These are phyloP conservation scores for Muricea muricata DNA, from an alignment of 92 coral and sea anemone genomes.

Conservation along the genomic window DNA sequence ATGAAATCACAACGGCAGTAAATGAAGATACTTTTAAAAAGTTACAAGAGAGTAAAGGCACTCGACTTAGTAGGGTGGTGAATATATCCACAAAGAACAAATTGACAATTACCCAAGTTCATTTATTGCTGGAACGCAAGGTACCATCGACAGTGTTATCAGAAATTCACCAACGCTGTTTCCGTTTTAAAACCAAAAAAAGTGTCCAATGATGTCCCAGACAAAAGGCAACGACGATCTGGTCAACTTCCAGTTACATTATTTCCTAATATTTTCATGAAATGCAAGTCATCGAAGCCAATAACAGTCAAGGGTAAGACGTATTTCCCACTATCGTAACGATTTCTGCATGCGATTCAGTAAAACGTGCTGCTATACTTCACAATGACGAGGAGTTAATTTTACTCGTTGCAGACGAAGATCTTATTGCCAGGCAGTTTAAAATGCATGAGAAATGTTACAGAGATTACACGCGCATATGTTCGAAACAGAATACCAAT, in stretches of 20 bases:
- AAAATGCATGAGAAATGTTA: constrained; percentile 3
- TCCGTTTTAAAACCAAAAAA: not conserved
- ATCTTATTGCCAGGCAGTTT: not conserved
- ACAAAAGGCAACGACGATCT: not conserved
- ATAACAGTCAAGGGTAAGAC: not conserved
- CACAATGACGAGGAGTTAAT: not conserved
- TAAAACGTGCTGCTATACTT: not conserved
- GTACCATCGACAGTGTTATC: not conserved
- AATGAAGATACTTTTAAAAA: too few species aligned
- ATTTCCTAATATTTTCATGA: not conserved
- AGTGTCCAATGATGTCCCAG: not conserved
- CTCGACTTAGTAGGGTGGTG: not conserved
- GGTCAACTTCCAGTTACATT: not conserved
- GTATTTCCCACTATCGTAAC: not conserved
- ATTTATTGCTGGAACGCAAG: not conserved
- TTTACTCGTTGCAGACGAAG: not conserved
- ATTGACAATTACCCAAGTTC: not conserved
- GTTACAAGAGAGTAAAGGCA: too few species aligned
- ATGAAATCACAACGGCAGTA: too few species aligned
- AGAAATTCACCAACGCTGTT: not conserved
- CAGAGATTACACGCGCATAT: not conserved
- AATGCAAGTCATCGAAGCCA: not conserved
- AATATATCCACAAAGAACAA: not conserved
- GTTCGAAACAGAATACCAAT: not conserved
- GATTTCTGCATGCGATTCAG: not conserved